Conservation (phyloP, 2,888 invertebrate genomes). For the Hydraecia micacea region DNA sequence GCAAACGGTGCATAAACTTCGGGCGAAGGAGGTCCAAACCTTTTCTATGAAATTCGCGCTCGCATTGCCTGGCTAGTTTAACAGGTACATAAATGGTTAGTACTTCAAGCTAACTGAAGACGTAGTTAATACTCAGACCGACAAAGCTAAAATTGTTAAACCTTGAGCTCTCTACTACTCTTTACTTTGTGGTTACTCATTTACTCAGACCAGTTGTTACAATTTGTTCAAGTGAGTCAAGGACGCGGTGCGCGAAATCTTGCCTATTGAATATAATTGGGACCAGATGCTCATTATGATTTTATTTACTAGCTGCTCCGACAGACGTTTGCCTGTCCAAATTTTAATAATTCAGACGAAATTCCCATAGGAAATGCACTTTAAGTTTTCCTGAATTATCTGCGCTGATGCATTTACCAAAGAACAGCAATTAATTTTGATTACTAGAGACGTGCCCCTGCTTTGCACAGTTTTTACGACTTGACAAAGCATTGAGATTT, state of each 20-base stretch:
- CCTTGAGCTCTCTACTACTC: conserved; percentile 39
- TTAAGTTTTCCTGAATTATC: neutral
- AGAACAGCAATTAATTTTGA: neutral
- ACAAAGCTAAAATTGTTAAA: conserved; percentile 40
- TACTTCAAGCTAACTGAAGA: conserved; percentile 8
- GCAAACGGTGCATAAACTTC: neutral
- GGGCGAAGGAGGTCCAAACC: neutral
- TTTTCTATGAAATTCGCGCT: neutral
- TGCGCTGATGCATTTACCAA: neutral
- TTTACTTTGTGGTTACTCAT: conserved; percentile 43
- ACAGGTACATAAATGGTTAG: neutral
- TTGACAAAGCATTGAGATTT: neutral
- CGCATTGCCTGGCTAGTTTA: neutral
- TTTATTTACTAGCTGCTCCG: neutral
- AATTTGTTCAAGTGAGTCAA: conserved; percentile 52
- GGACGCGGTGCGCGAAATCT: conserved; percentile 32
- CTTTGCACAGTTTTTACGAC: neutral
- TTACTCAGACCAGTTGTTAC: conserved; percentile 33
- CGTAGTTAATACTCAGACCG: conserved; percentile 23
- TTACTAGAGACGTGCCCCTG: neutral
- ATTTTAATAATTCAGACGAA: neutral
- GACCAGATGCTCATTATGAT: conserved; percentile 18
- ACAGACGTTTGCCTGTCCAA: neutral
- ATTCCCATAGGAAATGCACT: neutral
- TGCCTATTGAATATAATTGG: conserved; percentile 21